phyloP scores from a whole-genome alignment of 2,797 vertebrate species.

The Poecilia picta region DNA sequence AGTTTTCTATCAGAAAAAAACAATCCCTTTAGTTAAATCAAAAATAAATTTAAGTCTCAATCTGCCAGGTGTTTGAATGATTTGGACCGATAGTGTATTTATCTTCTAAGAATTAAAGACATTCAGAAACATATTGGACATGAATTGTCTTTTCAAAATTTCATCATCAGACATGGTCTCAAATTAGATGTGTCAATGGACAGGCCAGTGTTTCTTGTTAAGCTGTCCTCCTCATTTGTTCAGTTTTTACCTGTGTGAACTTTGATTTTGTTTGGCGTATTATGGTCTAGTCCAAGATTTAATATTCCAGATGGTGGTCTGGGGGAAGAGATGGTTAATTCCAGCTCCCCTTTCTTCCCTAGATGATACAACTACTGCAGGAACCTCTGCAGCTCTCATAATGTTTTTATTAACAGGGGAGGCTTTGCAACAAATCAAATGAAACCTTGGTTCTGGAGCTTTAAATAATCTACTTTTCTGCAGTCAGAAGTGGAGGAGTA shows the following conservation, averaged over 20 bases:
- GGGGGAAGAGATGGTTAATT: background rate
- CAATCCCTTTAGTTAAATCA: background rate
- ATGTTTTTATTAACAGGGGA: background rate
- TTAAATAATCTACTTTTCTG: constrained; percentile 62
- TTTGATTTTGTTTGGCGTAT: background rate
- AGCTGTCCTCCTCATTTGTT: background rate
- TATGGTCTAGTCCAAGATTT: background rate
- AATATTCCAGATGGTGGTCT: background rate
- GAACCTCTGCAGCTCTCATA: background rate
- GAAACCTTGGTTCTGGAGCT: constrained; percentile 25
- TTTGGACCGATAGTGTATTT: background rate
- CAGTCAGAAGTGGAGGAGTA: constrained; percentile 14
- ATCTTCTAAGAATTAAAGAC: background rate
- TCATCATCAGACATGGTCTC: background rate
- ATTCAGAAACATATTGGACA: background rate
- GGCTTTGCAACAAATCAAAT: background rate
- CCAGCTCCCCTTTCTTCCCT: background rate
- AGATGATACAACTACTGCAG: background rate
- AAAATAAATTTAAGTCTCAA: background rate
- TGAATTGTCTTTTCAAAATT: background rate
- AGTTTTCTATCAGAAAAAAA: background rate
- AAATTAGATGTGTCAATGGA: background rate
- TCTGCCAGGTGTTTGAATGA: background rate
- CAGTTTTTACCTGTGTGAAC: background rate
- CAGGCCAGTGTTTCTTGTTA: background rate